These are phyloP conservation scores for Drosophila nikananu DNA, from an alignment of 1,140 invertebrate species.

Conservation along the genomic window DNA sequence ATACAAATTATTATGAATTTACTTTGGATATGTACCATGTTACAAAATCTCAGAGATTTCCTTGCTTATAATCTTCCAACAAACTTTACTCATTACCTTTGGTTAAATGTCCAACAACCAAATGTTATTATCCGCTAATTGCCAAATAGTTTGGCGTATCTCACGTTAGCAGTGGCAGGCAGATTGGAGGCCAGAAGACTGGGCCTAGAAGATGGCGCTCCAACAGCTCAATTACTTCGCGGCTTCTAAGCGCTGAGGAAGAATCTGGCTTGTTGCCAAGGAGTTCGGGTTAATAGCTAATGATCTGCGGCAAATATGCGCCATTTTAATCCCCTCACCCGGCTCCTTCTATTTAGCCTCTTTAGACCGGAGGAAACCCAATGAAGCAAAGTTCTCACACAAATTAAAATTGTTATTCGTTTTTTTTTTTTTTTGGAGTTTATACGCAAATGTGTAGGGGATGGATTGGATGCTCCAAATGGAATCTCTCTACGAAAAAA, in stretches of 20 bases:
- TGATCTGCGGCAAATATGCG: conserved; percentile 73
- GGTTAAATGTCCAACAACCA: conserved; percentile 30
- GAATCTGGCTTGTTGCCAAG: conserved; percentile 57
- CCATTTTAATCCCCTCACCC: conserved; percentile 68
- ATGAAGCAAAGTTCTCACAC: conserved; percentile 72
- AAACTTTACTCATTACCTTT: conserved; percentile 18
- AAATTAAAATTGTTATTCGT: conserved; percentile 67
- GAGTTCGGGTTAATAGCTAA: conserved; percentile 62
- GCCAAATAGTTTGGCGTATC: conserved; percentile 55
- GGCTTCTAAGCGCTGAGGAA: conserved; percentile 12
- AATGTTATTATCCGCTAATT: conserved; percentile 51
- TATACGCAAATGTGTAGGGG: conserved; percentile 51
- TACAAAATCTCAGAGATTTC: neutral
- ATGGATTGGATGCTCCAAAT: conserved; percentile 43
- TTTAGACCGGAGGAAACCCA: conserved; percentile 16
- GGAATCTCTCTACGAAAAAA: conserved; percentile 58
- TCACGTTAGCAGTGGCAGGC: conserved; percentile 40
- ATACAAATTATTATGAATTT: neutral
- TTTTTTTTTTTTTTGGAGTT: conserved; percentile 8
- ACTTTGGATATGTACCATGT: neutral
- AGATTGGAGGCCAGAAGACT: conserved; percentile 30
- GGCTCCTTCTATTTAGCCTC: conserved; percentile 1
- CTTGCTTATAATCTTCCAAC: conserved; percentile 6
- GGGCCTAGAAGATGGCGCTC: conserved; percentile 11
- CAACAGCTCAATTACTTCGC: conserved; percentile 49